phyloP scores from a whole-genome alignment of 2,113 vertebrate species.

The Actenoides lindsayi region DNA sequence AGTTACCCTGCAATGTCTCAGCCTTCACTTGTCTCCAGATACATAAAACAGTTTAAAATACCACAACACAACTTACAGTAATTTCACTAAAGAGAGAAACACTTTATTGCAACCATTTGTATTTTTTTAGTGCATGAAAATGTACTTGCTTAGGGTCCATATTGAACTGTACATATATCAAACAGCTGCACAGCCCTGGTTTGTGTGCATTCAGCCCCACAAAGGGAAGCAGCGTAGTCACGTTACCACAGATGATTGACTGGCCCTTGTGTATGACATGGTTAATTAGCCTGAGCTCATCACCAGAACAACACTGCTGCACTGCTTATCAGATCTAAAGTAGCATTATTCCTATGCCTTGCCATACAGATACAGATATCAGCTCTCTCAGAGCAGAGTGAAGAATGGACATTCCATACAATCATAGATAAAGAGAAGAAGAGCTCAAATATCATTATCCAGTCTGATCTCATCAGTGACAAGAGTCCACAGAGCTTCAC shows the following conservation, averaged over 20 bases:
- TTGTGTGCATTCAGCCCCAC: not conserved
- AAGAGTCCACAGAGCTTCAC: not conserved
- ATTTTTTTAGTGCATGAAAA: not conserved
- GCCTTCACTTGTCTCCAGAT: not conserved
- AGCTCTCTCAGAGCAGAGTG: not conserved
- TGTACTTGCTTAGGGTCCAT: not conserved
- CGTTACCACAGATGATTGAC: not conserved
- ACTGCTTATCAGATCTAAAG: not conserved
- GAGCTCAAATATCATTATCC: not conserved
- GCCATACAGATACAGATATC: not conserved
- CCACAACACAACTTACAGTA: not conserved
- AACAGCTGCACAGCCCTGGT: not conserved
- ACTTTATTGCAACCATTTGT: not conserved
- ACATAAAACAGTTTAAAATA: not conserved
- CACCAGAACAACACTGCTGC: not conserved
- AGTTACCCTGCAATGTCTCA: not conserved
- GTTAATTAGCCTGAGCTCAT: constrained; percentile 12
- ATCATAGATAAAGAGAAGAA: not conserved
- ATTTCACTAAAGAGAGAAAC: not conserved
- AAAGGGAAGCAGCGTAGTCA: not conserved
- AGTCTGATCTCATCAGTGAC: not conserved
- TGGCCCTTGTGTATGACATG: not conserved
- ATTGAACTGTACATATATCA: not conserved
- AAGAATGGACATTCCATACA: not conserved
- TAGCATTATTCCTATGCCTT: not conserved